Evolutionary conservation across 1,140 invertebrate genomes (phyloP), one percentile per base, ranked within the genome.

Genomic region (Acromyrmex charruanus): DNA sequence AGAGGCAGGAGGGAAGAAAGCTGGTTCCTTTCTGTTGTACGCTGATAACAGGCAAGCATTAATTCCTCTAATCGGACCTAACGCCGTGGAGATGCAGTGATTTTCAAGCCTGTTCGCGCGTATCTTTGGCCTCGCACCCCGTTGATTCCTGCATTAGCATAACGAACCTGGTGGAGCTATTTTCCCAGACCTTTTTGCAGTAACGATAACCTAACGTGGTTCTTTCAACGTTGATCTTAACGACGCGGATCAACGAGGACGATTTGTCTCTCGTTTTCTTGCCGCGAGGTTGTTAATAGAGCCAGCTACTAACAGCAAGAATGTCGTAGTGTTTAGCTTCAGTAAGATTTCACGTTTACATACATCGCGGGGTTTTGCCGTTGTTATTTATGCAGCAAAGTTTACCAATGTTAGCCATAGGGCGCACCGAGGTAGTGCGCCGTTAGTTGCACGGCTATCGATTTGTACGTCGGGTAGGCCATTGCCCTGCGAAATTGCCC

Each of bases 1-100:
- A 59, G 9, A 18, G 58, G 16, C 9, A n/a, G 39, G n/a, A 21
- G 53, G 18, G 28, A 35, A 63, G 74, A 16, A 85, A 53, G 14
- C 21, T 44, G 53, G 35, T 65, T 39, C 49, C 28, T 63, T 21
- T 51, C 28, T 87, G 77, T 89, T 71, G 74, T 31, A 9, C 51
- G 68, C 61, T 84, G 89, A 90, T 90, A 90, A 90, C 89, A 65
- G 77, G 63, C 65, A 21, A 28, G 55, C 88, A 88, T 90, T 90
- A 90, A 90, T 87, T 85, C 81, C 85, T 84, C 66, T 87, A 89
- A 89, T 89, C 88, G 88, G 75, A 81, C 44, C 35, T 59, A 12
- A 51, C 59, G 72, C 71, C 39, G 21, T 75, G 53, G 69, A 61
- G 82, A 61, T 66, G 59, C 69, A 35, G 28, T 53, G 81, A 84